Base-by-base conservation (phyloP, 2,797 vertebrate genomes). In the Poecilia gillii region DNA sequence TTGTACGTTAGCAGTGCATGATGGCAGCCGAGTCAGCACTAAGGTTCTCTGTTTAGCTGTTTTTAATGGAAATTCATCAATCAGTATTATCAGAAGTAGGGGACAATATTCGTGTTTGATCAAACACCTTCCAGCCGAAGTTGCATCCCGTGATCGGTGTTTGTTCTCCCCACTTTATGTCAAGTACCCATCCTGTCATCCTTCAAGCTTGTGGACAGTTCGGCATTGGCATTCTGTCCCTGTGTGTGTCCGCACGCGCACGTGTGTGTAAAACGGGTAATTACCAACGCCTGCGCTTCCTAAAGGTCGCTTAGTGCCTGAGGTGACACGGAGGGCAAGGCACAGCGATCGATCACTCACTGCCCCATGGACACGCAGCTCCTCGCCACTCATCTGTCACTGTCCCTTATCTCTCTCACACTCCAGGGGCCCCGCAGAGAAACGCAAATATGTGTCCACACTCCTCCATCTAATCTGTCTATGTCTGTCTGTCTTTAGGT, bases 271-370 rank as follows among this genome's bases (percentile, higher is more conserved):
- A 79, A 84, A 78, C 46, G 72, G 89, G 90, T 93, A 94, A 95
- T 95, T 95, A 94, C 88, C 68, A 77, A 90, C 80, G 84, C 90
- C 73, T 88, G 82, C 84, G 74, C 87, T 92, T 91, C 91, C 91
- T 91, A 95, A 95, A 95, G 94, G 93, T 95, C 91, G 51, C 80
- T 51, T 53, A 83, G 90, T 90, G 87, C 91, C 93, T 36, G 84
- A 90, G 93, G 94, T 94, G 91, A 91, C 91, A 87, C 80, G 73
- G 89, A 92, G 91, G 91, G 90, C 89, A 90, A 87, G 90, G 86
- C 88, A 87, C 82, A 84, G 85, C 89, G 85, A 94, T 94, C 92
- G 92, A 94, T 95, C 91, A 93, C 86, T 90, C 88, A 86, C 85
- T 81, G 81, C 89, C 86, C 84, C 83, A 43, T 49, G 74, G 89